Evolutionary conservation across 2,888 invertebrate genomes (phyloP), one percentile per base, ranked within the genome.

Genomic region (Sarcophaga subvicina): DNA sequence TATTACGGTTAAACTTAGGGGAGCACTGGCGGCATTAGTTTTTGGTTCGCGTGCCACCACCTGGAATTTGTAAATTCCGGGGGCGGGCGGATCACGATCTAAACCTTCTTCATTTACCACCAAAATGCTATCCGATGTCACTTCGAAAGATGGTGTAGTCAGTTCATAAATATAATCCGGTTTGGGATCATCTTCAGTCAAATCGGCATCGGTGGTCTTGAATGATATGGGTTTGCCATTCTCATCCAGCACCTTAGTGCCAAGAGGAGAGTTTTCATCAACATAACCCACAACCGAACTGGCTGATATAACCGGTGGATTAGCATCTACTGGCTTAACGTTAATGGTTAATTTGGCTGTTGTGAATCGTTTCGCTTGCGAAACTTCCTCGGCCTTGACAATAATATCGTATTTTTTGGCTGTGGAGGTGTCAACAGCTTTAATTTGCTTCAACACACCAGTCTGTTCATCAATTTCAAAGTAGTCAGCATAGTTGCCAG

Each of bases 1-100:
- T 66, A 95, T 95, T 0, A 98, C 97, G 0, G 96, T 95, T 63
- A 98, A 92, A 0, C 97, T 96, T 22, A 97, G 94, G 0, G 98
- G 98, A 6, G 97, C 96, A 87, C 98, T 98, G 2, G 97, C 97
- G 0, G 97, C 97, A 45, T 95, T 94, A 0, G 96, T 97, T 72
- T 95, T 95, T 75, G 95, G 96, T 93, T 98, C 98, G 4, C 98
- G 94, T 0, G 97, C 98, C 6, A 98, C 97, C 72, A 98, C 96
- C 94, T 98, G 98, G 92, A 98, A 98, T 90, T 97, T 96, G 91
- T 97, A 97, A 91, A 96, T 96, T 37, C 97, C 97, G 0, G 96
- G 96, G 91, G 96, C 97, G 0, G 98, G 98, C 1, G 97, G 96
- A 93, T 98, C 98, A 54, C 98, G 95, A 92, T 98, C 98, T 66